Evolutionary conservation across 2,888 invertebrate species (phyloP).

Genomic region (Leuctra nigra): DNA sequence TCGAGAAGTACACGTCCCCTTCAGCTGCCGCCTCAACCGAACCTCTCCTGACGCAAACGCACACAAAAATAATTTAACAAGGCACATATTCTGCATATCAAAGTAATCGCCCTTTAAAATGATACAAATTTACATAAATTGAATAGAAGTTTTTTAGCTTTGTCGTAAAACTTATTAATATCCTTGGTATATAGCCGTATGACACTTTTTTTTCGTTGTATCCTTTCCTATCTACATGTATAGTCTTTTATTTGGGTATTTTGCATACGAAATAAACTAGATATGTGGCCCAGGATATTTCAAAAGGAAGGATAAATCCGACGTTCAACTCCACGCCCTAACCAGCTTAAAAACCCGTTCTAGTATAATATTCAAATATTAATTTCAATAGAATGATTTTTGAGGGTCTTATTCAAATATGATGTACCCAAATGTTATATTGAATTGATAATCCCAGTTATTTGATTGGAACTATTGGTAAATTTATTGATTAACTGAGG

Average conservation of each 20-base stretch:
- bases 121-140: slow-evolving; percentile 13
- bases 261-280: slow-evolving; percentile 23
- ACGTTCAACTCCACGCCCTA: slow-evolving; percentile 1
- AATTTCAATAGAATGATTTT: slow-evolving; percentile 13
- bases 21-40: not conserved
- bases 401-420: slow-evolving; percentile 13
- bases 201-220: slow-evolving; percentile 18
- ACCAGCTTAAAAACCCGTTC: slow-evolving; percentile 8
- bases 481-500: not conserved
- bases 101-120: slow-evolving; percentile 16
- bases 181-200: slow-evolving; percentile 17
- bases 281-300: slow-evolving; percentile 19
- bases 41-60: not conserved
- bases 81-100: slow-evolving; percentile 11
- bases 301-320: slow-evolving; percentile 16
- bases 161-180: slow-evolving; percentile 25
- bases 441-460: not conserved
- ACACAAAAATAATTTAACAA: not conserved
- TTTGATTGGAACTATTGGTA: not conserved
- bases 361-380: slow-evolving; percentile 9
- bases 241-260: slow-evolving; percentile 13
- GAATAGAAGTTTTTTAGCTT: slow-evolving; percentile 17
- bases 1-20: too few species aligned
- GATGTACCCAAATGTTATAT: slow-evolving; percentile 1
- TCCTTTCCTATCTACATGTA: slow-evolving; percentile 6